phyloP scores from a whole-genome alignment of 1,140 invertebrate genomes.

The Sitobion miscanthi region DNA sequence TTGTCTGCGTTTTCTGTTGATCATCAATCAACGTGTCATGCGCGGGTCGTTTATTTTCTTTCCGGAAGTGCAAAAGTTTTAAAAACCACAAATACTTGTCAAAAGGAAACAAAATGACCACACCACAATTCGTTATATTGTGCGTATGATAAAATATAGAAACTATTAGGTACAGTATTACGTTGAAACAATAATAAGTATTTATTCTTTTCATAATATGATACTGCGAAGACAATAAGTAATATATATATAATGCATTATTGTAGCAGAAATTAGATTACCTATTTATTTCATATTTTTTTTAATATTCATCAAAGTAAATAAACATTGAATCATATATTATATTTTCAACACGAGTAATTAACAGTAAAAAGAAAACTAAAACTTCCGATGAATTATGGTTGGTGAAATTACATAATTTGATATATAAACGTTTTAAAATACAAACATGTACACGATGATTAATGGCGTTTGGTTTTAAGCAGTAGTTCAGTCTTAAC shows the following conservation, averaged over 20 bases:
- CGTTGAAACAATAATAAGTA: not conserved
- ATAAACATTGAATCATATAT: not conserved
- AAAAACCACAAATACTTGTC: constrained; percentile 54
- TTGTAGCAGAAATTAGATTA: not conserved
- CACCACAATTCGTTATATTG: not conserved
- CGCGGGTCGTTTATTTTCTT: constrained; percentile 47
- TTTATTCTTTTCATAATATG: too few relatives aligned
- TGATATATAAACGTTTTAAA: constrained; percentile 13
- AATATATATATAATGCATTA: not conserved
- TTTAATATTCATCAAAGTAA: not conserved
- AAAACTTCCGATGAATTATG: constrained; percentile 14
- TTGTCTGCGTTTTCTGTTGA: not conserved
- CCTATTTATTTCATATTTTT: not conserved
- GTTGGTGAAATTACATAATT: not conserved
- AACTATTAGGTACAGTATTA: not conserved
- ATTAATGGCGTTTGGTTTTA: not conserved
- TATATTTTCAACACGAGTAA: not conserved
- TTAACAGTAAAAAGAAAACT: not conserved
- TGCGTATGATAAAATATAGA: not conserved
- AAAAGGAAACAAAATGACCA: constrained; percentile 42
- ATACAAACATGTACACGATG: constrained; percentile 1
- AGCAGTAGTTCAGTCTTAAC: not conserved
- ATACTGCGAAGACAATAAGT: not conserved
- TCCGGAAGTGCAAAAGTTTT: constrained; percentile 33
- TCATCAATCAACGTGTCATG: constrained; percentile 37